Percentiles rank a stretch among this genome's conserved stretches.
Evolutionary conservation across 2,797 vertebrate genomes (phyloP).

Genomic region (Cryptoblepharus egeriae): DNA sequence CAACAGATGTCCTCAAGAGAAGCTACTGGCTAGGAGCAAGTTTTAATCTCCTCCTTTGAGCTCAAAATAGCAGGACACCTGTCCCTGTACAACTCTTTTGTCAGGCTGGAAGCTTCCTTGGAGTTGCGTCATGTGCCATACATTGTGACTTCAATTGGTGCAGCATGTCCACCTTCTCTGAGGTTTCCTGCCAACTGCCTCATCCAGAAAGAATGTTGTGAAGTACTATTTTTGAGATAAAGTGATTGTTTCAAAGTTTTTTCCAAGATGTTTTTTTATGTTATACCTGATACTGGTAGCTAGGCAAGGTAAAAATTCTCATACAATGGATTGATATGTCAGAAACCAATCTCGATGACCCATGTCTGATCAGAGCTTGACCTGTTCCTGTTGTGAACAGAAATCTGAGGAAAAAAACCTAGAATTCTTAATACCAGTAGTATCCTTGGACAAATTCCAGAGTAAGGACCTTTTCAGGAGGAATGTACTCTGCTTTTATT

Average conservation of each 20-base stretch:
- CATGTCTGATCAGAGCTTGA: background rate
- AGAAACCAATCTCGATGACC: background rate
- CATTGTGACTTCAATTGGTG: background rate
- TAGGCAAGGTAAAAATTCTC: no score
- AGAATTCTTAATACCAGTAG: background rate
- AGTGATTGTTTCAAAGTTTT: background rate
- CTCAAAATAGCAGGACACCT: conserved; percentile 37
- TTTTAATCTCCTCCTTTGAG: background rate
- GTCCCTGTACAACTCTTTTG: background rate
- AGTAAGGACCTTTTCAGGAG: background rate
- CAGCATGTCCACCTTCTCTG: background rate
- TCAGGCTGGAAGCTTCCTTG: background rate
- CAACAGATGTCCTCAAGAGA: conserved; percentile 23
- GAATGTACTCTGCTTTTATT: background rate
- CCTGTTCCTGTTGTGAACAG: background rate
- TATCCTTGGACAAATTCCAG: background rate
- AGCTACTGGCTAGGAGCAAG: background rate
- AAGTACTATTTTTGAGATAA: background rate
- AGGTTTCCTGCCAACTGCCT: conserved; percentile 18
- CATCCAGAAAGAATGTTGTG: conserved; percentile 5
- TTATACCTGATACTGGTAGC: background rate
- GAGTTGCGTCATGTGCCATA: background rate
- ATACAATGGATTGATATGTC: background rate
- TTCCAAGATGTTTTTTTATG: background rate
- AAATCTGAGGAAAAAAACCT: background rate